Evolutionary conservation across 2,113 vertebrate genomes (phyloP), one percentile per base, ranked within the genome.

Genomic region (Tauraco erythrolophus): DNA sequence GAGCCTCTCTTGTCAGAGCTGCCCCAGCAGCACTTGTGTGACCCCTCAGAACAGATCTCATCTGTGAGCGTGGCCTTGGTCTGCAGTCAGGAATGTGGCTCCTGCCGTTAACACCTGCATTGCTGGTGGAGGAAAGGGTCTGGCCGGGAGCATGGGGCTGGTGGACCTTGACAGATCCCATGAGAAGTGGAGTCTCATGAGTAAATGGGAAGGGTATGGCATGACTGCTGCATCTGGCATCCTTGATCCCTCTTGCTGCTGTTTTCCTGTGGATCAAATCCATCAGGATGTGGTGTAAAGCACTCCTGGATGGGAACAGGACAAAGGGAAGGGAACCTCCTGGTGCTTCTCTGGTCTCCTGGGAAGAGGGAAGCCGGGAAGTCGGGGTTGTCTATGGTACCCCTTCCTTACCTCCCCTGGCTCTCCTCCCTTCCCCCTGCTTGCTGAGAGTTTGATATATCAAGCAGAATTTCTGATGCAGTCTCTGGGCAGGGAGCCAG

Each of bases 391-490:
- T 62, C 45, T 35, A 1, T 17, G 6, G n/a, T 68, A 54, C 82
- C 92, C 82, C n/a, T 51, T 93, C 82, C 35, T 6, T 25, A 28
- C 90, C 64, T 66, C 60, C 71, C 79, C 11, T 33, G 80, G 72
- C 89, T 87, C 66, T 87, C 48, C 72, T 69, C 84, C 81, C 91
- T 92, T 78, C 66, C 82, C 90, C 68, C 7, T 2, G 51, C 85
- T 66, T 6, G 79, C 72, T 74, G 23, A 33, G 88, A 58, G 88
- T 62, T 92, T 74, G 48, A 70, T 71, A 60, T 75, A 66, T 89
- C 92, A 41, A 81, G 90, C 90, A 84, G 72, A 70, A 86, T 87
- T 96, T 92, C 79, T 88, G 96, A 96, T 95, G 90, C 91, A 94
- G 89, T 80, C 92, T 85, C 90, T 92, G 96, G 94, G 95, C 97